phyloP scores from a whole-genome alignment of 35 echinoderm and acorn worm species.

The Hemicentrotus pulcherrimus region DNA sequence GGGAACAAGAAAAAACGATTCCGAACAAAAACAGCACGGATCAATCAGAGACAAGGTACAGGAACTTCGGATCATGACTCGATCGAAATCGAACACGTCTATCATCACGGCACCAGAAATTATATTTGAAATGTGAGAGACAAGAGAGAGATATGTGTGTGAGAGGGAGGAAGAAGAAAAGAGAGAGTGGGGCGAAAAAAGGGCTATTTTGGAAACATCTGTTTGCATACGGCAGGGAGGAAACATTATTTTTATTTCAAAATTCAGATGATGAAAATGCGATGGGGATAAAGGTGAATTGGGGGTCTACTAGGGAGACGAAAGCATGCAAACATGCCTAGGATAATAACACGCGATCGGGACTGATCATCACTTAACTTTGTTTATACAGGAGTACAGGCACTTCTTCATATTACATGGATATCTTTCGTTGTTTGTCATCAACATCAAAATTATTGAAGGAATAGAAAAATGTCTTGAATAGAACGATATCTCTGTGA shows the following conservation, averaged over 20 bases:
- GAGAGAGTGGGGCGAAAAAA: slow-evolving; percentile 16
- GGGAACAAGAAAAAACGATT: not conserved
- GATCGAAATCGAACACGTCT: slow-evolving; percentile 40
- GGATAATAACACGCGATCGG: slow-evolving; percentile 31
- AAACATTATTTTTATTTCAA: not conserved
- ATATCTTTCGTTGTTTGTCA: not conserved
- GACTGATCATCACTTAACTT: slow-evolving; percentile 27
- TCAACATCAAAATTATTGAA: not conserved
- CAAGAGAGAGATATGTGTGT: slow-evolving; percentile 1
- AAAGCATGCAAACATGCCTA: slow-evolving; percentile 19
- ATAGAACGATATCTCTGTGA: not conserved
- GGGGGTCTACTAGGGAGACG: not conserved
- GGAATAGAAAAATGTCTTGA: not conserved
- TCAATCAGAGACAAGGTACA: slow-evolving; percentile 43
- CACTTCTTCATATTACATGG: slow-evolving; percentile 21
- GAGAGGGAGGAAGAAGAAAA: not conserved
- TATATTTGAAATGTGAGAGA: slow-evolving; percentile 28
- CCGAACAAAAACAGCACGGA: slow-evolving; percentile 15
- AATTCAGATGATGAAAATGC: not conserved
- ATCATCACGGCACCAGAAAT: slow-evolving; percentile 32
- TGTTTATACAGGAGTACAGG: slow-evolving; percentile 40
- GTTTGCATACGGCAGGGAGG: not conserved
- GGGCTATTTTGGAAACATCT: not conserved
- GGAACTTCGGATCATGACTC: slow-evolving; percentile 20
- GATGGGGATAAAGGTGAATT: not conserved